Evolutionary conservation across 1,140 invertebrate genomes (phyloP), one percentile per base, ranked within the genome.

Genomic region (Thaumetopoea pityocampa): DNA sequence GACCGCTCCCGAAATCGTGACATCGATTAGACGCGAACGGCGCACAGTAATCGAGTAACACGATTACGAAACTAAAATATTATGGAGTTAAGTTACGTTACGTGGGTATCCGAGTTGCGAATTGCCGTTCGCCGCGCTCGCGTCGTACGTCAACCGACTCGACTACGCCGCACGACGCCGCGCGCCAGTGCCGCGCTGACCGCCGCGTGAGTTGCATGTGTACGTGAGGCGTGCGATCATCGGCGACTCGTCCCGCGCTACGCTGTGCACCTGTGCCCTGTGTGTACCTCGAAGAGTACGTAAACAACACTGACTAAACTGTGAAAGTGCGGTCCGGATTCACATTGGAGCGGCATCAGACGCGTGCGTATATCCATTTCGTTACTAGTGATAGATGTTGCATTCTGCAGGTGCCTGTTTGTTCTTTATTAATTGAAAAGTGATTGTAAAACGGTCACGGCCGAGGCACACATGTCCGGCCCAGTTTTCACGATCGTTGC

Each of bases 361-460:
- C 43, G 44, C 54, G 56, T 56, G 60, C 51, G 59, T 50, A 51
- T 58, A 48, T 53, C 47, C 57, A 50, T 54, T 49, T 65, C 43
- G 44, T 62, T 47, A 34, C 58, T 46, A 63, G 63, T 72, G 64
- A 67, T 67, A 67, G 50, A 54, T 50, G 51, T 57, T 76, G 69
- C 65, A 71, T 67, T 74, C 65, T 68, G 64, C 74, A 76, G 72
- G 74, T 80, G 71, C 64, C 67, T 51, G 67, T 47, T 59, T 20
- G 60, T 74, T 73, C 60, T 79, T 79, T 77, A 72, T 77, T 83
- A 79, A 83, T 80, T 83, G 68, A 83, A 80, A 83, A 83, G 76
- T 80, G 76, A 77, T 80, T 80, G 79, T 77, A 80, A 71, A 54
- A 51, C 68, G 78, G 79, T 74, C 79, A 83, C 74, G 76, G 79